Percentiles rank a stretch among this genome's conserved stretches.
Evolutionary conservation across 1,140 invertebrate genomes (phyloP).

Genomic region (Apis florea): DNA sequence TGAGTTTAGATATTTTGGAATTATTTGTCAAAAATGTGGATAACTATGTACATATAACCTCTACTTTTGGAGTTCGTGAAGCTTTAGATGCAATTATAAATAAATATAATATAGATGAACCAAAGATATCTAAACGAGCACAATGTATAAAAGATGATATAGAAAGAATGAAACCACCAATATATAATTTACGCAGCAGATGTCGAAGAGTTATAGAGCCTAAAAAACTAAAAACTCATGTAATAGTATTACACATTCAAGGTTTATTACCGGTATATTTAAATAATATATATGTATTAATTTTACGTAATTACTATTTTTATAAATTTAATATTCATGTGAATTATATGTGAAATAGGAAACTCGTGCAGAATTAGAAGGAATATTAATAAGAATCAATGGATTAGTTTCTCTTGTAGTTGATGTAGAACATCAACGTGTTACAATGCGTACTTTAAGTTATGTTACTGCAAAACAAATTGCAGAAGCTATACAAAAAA

Average conservation of each 20-base stretch:
- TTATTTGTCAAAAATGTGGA: conserved; percentile 78
- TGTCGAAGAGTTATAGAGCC: conserved; percentile 78
- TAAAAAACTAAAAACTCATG: conserved; percentile 78
- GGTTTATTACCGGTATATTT: conserved; percentile 75
- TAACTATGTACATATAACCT: conserved; percentile 79
- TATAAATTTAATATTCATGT: background rate
- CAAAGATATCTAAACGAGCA: conserved; percentile 73
- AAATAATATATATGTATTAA: background rate
- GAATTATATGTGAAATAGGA: conserved; percentile 60
- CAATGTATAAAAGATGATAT: conserved; percentile 76
- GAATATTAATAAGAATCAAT: conserved; percentile 77
- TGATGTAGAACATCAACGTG: conserved; percentile 79
- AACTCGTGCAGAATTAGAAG: conserved; percentile 77
- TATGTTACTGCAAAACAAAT: conserved; percentile 78
- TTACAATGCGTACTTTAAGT: conserved; percentile 78
- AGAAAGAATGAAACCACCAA: conserved; percentile 78
- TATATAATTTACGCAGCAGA: conserved; percentile 78
- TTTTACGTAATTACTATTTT: background rate
- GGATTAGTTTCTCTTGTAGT: conserved; percentile 79
- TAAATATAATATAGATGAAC: conserved; percentile 73
- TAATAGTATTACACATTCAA: conserved; percentile 76
- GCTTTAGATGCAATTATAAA: conserved; percentile 76
- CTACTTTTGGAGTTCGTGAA: conserved; percentile 78
- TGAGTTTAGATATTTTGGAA: conserved; percentile 76
- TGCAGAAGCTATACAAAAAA: conserved; percentile 76